Evolutionary conservation across 1,140 invertebrate species (phyloP).

Genomic region (Metopolophium dirhodum): DNA sequence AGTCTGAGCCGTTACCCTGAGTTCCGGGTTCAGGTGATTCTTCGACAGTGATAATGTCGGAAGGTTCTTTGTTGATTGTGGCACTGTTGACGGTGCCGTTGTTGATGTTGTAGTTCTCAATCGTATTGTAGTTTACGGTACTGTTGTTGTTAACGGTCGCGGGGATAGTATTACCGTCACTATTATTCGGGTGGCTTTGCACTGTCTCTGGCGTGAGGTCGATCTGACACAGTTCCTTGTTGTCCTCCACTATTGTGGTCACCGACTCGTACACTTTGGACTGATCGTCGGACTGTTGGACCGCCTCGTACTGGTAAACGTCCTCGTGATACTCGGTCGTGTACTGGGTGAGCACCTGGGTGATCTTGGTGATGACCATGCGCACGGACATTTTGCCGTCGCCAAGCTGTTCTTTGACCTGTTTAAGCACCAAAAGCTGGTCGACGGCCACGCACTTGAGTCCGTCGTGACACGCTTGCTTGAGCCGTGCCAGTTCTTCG

Average conservation of each 20-base stretch:
- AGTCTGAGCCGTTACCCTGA: not conserved
- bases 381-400: not conserved
- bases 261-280: not conserved
- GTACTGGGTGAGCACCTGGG: not conserved
- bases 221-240: conserved; percentile 8
- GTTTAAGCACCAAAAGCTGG: not conserved
- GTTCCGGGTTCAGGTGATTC: not conserved
- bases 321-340: not conserved
- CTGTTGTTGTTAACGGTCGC: not conserved
- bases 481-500: not conserved
- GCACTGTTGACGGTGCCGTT: not conserved
- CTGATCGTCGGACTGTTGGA: not conserved
- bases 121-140: no score
- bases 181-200: not conserved
- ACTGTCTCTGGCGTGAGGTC: not conserved
- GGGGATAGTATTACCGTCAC: not conserved
- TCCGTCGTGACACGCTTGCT: not conserved
- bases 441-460: conserved; percentile 40
- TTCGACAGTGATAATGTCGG: no score
- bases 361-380: conserved; percentile 19
- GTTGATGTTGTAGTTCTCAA: not conserved
- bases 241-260: conserved; percentile 18
- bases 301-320: not conserved
- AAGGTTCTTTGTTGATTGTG: not conserved
- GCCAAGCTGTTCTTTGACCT: not conserved